Base-by-base conservation (phyloP, 2,888 invertebrate genomes). In the Acrobasis repandana region DNA sequence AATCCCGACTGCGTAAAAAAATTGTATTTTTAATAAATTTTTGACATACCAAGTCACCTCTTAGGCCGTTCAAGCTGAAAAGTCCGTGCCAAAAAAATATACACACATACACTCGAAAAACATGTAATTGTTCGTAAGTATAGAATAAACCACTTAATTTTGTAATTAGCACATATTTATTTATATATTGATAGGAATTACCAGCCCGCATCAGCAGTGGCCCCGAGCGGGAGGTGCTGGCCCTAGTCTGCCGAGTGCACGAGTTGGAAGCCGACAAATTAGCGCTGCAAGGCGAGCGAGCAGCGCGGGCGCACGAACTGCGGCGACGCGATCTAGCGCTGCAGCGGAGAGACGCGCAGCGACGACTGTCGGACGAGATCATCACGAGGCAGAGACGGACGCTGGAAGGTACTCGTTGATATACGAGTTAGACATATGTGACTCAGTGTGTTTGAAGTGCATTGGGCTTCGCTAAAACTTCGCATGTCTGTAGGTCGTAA, bases 231-330 rank as follows among this genome's bases (percentile, higher is more conserved):
- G 98, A 99, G 81, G 94, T 98, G 61, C 86, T 97, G 63, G 95
- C 96, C 20, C 91, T 99, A 56, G 95, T 99, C 82, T 97, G 98
- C 76, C 94, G 97, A 69, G 98, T 98, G 47, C 98, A 98, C 80
- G 97, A 98, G 86, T 92, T 98, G 61, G 98, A 98, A 88, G 98
- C 98, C 0, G 97, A 98, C 83, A 98, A 98, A 89, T 95, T 97
- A 88, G 98, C 98, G 72, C 92, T 98, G 73, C 97, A 98, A 86
- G 97, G 97, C 2, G 96, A 97, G 78, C 93, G 97, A 43, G 93
- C 98, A 61, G 95, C 97, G 54, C 94, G 97, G 28, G 96, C 97
- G 73, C 97, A 97, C 74, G 98, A 98, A 78, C 93, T 98, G 62
- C 93, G 97, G 49, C 93, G 97, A 63, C 93, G 97, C 54, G 98